phyloP scores from a whole-genome alignment of 2,797 vertebrate species.

The Malacoraja senta region DNA sequence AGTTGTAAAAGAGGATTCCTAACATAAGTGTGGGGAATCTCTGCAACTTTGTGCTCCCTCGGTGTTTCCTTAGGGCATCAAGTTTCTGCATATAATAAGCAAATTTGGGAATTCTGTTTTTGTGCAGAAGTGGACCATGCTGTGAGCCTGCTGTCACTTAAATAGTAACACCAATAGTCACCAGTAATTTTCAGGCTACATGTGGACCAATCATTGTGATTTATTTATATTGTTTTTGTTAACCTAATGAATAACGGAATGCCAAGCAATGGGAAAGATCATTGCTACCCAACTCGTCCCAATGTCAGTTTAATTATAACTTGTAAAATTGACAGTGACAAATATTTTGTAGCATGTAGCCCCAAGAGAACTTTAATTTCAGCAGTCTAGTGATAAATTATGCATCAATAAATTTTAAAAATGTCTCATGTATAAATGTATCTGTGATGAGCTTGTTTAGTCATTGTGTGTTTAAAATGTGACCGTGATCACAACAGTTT shows the following conservation, averaged over 20 bases:
- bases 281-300: neutral
- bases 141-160: too few relatives aligned
- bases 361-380: neutral
- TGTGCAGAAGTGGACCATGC: too few relatives aligned
- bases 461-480: neutral
- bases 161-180: too few relatives aligned
- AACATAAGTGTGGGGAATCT: too few relatives aligned
- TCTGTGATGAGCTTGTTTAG: neutral
- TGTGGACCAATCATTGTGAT: neutral
- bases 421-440: neutral
- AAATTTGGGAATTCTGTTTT: too few relatives aligned
- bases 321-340: neutral
- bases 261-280: neutral
- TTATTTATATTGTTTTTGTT: neutral
- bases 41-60: too few relatives aligned
- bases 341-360: neutral
- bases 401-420: neutral
- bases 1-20: too few relatives aligned
- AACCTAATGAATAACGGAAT: neutral
- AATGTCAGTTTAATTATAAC: neutral
- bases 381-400: neutral
- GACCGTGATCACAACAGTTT: neutral
- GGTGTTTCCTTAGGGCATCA: too few relatives aligned
- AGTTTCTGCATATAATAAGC: too few relatives aligned
- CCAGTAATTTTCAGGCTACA: too few relatives aligned